These are phyloP conservation scores for Hydropsyche betteni DNA, from an alignment of 2,888 invertebrate species.

Conservation along the genomic window DNA sequence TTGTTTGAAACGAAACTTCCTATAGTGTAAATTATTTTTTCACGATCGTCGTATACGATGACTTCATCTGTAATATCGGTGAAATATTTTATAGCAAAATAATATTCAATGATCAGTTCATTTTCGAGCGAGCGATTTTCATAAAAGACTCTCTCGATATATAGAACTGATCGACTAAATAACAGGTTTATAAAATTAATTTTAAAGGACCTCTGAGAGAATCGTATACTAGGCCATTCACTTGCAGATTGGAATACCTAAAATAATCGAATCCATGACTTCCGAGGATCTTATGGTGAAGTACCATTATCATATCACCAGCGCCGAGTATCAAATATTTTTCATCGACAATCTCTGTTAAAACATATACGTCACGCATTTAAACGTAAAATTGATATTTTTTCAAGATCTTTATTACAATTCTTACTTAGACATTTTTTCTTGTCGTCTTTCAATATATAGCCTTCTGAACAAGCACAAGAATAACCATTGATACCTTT, in stretches of 20 bases:
- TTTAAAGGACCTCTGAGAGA: conserved; percentile 59
- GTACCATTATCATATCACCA: conserved; percentile 66
- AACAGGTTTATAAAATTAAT: too few relatives aligned
- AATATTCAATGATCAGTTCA: too few relatives aligned
- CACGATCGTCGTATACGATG: too few relatives aligned
- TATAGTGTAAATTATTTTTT: too few relatives aligned
- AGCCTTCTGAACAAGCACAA: conserved; percentile 83
- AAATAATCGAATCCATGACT: conserved; percentile 68
- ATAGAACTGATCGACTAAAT: too few relatives aligned
- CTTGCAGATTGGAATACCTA: conserved; percentile 62
- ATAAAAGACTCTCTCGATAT: too few relatives aligned
- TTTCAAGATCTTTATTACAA: not conserved
- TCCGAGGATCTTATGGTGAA: conserved; percentile 75
- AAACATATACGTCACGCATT: not conserved
- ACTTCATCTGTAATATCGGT: too few relatives aligned
- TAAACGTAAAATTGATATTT: not conserved
- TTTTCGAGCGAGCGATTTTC: too few relatives aligned
- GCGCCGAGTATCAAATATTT: conserved; percentile 67
- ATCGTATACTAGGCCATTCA: conserved; percentile 76
- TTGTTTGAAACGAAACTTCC: too few relatives aligned
- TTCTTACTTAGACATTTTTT: conserved; percentile 66
- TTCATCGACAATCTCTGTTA: conserved; percentile 43
- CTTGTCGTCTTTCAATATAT: conserved; percentile 66
- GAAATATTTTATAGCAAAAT: too few relatives aligned
- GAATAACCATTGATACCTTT: conserved; percentile 65